A percentile compares a stretch with the other conserved stretches of the same genome.
phyloP scores from a whole-genome alignment of 1,140 invertebrate species.

The Delia radicum region DNA sequence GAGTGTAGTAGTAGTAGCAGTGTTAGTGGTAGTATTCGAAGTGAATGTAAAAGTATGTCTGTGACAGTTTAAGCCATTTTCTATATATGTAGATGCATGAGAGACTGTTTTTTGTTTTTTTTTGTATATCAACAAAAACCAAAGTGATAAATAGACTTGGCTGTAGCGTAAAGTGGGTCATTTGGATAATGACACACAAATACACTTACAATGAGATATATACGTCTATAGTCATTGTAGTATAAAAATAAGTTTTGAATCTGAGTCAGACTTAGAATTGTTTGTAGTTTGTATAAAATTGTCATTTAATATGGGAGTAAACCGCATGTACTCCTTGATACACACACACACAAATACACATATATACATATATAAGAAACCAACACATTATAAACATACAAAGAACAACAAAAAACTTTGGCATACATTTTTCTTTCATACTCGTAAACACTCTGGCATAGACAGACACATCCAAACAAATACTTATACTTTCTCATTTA shows the following conservation, averaged over 20 bases:
- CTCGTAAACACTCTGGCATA: neutral
- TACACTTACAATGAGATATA: neutral
- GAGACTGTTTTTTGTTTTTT: neutral
- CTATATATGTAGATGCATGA: too few species aligned
- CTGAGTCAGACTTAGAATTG: slow-evolving; percentile 8
- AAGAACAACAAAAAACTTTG: neutral
- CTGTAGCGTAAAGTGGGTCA: slow-evolving; percentile 14
- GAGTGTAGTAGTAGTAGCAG: neutral
- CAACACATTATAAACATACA: neutral
- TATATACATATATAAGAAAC: neutral
- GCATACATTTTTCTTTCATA: neutral
- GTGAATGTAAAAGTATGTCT: slow-evolving; percentile 4
- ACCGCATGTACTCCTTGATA: neutral
- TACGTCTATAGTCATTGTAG: neutral
- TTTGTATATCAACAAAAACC: slow-evolving; percentile 10
- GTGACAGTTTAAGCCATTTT: neutral
- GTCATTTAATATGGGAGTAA: slow-evolving; percentile 8
- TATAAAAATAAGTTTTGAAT: slow-evolving; percentile 2
- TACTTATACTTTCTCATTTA: neutral
- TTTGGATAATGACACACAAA: slow-evolving; percentile 24
- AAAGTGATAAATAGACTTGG: slow-evolving; percentile 24
- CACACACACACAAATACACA: neutral
- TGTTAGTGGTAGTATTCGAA: neutral
- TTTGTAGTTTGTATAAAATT: slow-evolving; percentile 7
- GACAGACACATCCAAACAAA: neutral